These are phyloP conservation scores for Crotalus viridis DNA, from an alignment of 2,113 vertebrate species.

Conservation along the genomic window DNA sequence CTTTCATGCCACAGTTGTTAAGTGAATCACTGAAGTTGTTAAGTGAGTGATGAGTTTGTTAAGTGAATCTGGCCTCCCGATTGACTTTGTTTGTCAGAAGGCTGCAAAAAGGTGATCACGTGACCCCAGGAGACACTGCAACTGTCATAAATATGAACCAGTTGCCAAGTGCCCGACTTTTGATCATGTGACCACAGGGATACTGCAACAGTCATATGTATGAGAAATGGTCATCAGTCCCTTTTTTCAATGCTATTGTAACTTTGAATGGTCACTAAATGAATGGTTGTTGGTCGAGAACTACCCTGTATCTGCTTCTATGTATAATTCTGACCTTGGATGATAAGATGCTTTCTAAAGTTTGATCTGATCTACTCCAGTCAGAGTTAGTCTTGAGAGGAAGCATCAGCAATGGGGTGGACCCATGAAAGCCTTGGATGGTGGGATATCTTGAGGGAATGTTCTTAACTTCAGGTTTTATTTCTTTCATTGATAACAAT, in stretches of 20 bases:
- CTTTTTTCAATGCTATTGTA: background rate
- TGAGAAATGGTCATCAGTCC: background rate
- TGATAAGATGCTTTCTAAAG: background rate
- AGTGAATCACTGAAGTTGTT: background rate
- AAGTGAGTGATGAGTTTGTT: background rate
- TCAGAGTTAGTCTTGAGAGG: background rate
- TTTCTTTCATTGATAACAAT: background rate
- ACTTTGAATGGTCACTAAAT: background rate
- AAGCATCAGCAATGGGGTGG: background rate
- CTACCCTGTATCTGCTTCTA: background rate
- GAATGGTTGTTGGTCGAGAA: background rate
- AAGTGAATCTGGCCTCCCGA: background rate
- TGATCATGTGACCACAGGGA: background rate
- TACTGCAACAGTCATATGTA: background rate
- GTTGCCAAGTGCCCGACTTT: background rate
- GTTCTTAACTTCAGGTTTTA: background rate
- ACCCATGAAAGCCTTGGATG: background rate
- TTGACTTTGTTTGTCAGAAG: background rate
- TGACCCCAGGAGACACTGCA: background rate
- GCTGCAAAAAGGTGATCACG: background rate
- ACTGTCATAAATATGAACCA: background rate
- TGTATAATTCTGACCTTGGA: background rate
- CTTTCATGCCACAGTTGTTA: background rate
- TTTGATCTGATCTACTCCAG: background rate
- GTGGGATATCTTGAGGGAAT: background rate